Evolutionary conservation across 2,797 vertebrate species (phyloP), one percentile per base, ranked within the genome.

Genomic region (Eidolon dupreanum): DNA sequence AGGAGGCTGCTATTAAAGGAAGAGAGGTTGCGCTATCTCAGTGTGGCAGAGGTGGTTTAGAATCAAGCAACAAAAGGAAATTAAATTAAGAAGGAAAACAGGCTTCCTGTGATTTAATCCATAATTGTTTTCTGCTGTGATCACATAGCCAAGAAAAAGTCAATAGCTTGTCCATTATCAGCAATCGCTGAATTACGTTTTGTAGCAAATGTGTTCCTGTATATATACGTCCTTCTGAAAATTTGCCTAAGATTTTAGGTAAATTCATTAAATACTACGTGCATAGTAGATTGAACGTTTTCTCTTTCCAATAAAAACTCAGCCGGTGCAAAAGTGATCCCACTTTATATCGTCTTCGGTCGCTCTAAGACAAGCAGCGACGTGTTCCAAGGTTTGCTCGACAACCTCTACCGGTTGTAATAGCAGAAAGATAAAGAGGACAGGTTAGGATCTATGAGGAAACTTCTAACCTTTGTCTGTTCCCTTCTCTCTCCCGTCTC

Each of bases 391-490:
- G 57, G 12, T 79, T 88, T 55, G 31, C 82, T 84, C 28, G 83
- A 88, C 71, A 85, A 6, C 41, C 57, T 71, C 38, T 22, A 19
- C 49, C 13, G 28, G 43, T 13, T 8, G 7, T 87, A 61, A 87
- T 74, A 66, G 96, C 89, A 65, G 49, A 71, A 83, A 78, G 90
- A 93, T 78, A 70, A 90, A 96, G 82, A 92, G 66, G 53, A 22
- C 43, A 71, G 59, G 79, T 92, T 96, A 78, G 61, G 33, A 41
- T 87, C 91, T 66, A 8, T 0, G 4, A 83, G 59, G 81, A 81
- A 33, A 93, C 88, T 86, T 43, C 88, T 89, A 81, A 93, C 95
- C 97, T 95, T 70, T 81, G 85, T 57, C 78, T 87, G 3, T 28
- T 36, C 43, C 61, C 63, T 68, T 83, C 82, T 41, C 49, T 51